phyloP scores from a whole-genome alignment of 2,113 vertebrate genomes.

The Maylandia zebra region DNA sequence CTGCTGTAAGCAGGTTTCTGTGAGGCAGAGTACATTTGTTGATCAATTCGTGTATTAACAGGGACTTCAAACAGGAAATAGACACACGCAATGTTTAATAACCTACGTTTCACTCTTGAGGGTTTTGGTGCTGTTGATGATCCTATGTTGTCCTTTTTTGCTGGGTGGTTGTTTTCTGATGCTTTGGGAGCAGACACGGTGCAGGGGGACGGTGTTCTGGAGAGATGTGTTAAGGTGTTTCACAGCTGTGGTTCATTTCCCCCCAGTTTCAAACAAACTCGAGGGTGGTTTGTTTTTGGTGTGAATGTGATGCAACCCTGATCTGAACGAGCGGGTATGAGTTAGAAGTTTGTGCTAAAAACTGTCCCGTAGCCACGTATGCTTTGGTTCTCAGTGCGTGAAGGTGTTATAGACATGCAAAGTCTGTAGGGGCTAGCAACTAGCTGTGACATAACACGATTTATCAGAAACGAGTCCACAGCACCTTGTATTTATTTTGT shows the following conservation, averaged over 20 bases:
- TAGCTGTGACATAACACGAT: neutral
- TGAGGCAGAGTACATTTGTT: neutral
- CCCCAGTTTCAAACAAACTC: neutral
- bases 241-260: neutral
- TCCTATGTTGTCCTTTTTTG: neutral
- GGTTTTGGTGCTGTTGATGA: neutral
- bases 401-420: neutral
- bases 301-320: neutral
- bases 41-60: rapidly evolving
- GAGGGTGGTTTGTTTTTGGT: neutral
- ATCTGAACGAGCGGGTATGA: neutral
- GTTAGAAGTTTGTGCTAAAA: neutral
- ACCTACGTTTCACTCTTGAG: neutral
- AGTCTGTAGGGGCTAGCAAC: neutral
- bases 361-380: neutral
- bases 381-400: neutral
- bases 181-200: neutral
- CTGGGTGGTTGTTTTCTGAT: neutral
- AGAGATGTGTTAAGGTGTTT: neutral
- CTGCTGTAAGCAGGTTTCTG: neutral
- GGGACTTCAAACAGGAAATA: neutral
- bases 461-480: neutral
- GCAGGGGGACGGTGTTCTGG: too few relatives aligned
- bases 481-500: neutral
- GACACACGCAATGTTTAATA: neutral